A percentile compares a stretch with the other conserved stretches of the same genome.
phyloP scores from a whole-genome alignment of 2,888 invertebrate species.

The Caradrina kadenii region DNA sequence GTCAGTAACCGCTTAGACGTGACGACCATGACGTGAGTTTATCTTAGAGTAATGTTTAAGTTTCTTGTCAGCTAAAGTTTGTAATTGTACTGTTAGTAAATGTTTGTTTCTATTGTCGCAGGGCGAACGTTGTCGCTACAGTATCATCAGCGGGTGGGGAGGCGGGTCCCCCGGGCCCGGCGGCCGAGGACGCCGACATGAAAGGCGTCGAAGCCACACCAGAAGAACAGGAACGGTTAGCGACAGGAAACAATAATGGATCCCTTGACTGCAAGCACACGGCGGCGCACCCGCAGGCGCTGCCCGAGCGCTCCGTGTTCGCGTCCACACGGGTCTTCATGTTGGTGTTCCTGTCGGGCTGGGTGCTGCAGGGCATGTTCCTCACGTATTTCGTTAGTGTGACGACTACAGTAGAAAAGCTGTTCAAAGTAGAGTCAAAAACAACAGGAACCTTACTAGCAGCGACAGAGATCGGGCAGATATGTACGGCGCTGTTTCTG shows the following conservation, averaged over 20 bases:
- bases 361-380: slow-evolving; percentile 97
- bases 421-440: slow-evolving; percentile 97
- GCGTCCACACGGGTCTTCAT: slow-evolving; percentile 97
- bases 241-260: slow-evolving; percentile 93
- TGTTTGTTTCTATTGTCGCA: slow-evolving; percentile 78
- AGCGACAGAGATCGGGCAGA: slow-evolving; percentile 98
- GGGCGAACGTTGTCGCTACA: slow-evolving; percentile 81
- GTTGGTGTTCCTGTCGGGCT: slow-evolving; percentile 96
- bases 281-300: slow-evolving; percentile 78
- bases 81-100: slow-evolving; percentile 44
- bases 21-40: slow-evolving; percentile 84
- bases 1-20: slow-evolving; percentile 59
- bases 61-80: slow-evolving; percentile 13
- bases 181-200: slow-evolving; percentile 84
- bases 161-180: slow-evolving; percentile 82
- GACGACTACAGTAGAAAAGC: slow-evolving; percentile 97
- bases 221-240: slow-evolving; percentile 87
- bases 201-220: slow-evolving; percentile 88
- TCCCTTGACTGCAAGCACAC: slow-evolving; percentile 94
- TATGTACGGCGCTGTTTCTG: slow-evolving; percentile 96
- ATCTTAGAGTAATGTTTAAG: slow-evolving; percentile 33
- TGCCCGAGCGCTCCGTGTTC: slow-evolving; percentile 92
- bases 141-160: slow-evolving; percentile 81
- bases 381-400: slow-evolving; percentile 98
- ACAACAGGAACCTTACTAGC: slow-evolving; percentile 97